A percentile compares a stretch with the other conserved stretches of the same genome.
These are phyloP conservation scores for Leptinotarsa peninsularis DNA, from an alignment of 2,888 invertebrate genomes.

Conservation along the genomic window DNA sequence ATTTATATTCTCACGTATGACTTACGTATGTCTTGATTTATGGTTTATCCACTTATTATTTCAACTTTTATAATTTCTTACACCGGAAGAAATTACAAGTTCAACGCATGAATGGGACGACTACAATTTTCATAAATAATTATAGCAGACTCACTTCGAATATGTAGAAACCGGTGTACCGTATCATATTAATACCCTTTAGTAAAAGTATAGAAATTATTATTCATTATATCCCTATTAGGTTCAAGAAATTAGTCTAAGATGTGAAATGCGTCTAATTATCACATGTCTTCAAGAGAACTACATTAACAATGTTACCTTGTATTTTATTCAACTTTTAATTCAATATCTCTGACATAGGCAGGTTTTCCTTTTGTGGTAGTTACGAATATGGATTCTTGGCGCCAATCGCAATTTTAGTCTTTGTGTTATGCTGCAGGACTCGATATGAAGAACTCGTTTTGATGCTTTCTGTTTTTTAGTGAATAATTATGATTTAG, in stretches of 20 bases:
- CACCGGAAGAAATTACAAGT: constrained; percentile 24
- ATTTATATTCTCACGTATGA: neutral
- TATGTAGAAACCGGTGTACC: constrained; percentile 33
- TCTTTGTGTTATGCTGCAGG: neutral
- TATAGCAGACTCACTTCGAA: constrained; percentile 17
- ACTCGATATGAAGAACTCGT: neutral
- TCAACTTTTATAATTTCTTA: constrained; percentile 14
- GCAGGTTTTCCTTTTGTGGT: neutral
- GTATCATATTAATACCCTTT: constrained; percentile 32
- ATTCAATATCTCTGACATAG: neutral
- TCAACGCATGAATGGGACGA: constrained; percentile 24
- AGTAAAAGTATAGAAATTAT: constrained; percentile 18
- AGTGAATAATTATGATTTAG: too few relatives aligned
- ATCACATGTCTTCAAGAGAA: constrained; percentile 7
- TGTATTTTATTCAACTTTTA: neutral
- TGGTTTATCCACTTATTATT: neutral
- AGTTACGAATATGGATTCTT: neutral
- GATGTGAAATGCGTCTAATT: constrained; percentile 29
- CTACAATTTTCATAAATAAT: constrained; percentile 28
- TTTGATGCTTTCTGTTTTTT: neutral
- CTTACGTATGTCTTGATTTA: constrained; percentile 13
- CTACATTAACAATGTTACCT: constrained; percentile 3
- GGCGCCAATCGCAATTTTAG: constrained; percentile 5
- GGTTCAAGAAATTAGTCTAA: constrained; percentile 28
- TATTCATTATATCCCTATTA: constrained; percentile 34